phyloP scores from a whole-genome alignment of 2,888 invertebrate genomes.

The Fragum fragum region DNA sequence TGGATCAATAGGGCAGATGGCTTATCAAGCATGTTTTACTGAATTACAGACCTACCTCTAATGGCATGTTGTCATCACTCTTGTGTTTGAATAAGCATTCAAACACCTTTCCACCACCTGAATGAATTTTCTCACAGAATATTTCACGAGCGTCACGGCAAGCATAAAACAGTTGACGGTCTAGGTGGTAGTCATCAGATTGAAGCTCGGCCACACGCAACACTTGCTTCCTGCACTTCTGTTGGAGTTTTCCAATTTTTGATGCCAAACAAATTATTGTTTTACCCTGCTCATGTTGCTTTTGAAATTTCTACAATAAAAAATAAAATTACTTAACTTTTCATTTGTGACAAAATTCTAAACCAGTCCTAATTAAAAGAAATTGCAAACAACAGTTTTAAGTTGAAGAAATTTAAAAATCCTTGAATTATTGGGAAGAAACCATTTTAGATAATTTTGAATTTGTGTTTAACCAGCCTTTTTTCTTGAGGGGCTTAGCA shows the following conservation, averaged over 20 bases:
- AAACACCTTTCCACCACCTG: slow-evolving; percentile 94
- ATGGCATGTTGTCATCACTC: slow-evolving; percentile 90
- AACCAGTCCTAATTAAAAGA: no score
- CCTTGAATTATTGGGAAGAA: no score
- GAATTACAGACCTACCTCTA: slow-evolving; percentile 85
- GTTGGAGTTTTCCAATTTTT: slow-evolving; percentile 88
- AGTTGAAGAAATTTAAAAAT: no score
- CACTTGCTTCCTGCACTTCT: slow-evolving; percentile 93
- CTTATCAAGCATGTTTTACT: no score
- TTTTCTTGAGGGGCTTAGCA: no score
- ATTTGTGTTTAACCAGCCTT: background rate
- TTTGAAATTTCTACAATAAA: slow-evolving; percentile 67
- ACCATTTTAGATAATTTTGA: background rate
- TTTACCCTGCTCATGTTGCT: slow-evolving; percentile 91
- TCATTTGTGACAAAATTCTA: no score
- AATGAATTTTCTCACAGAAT: slow-evolving; percentile 91
- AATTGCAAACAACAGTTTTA: no score
- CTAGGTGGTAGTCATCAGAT: slow-evolving; percentile 94
- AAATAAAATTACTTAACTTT: background rate
- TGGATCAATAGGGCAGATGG: no score
- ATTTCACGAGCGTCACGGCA: slow-evolving; percentile 94
- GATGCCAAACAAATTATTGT: slow-evolving; percentile 94
- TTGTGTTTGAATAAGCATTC: slow-evolving; percentile 96
- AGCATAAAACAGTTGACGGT: slow-evolving; percentile 95
- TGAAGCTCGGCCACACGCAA: slow-evolving; percentile 95